Evolutionary conservation across 2,113 vertebrate species (phyloP), one percentile per base, ranked within the genome.

Genomic region (Phalacrocorax aristotelis): DNA sequence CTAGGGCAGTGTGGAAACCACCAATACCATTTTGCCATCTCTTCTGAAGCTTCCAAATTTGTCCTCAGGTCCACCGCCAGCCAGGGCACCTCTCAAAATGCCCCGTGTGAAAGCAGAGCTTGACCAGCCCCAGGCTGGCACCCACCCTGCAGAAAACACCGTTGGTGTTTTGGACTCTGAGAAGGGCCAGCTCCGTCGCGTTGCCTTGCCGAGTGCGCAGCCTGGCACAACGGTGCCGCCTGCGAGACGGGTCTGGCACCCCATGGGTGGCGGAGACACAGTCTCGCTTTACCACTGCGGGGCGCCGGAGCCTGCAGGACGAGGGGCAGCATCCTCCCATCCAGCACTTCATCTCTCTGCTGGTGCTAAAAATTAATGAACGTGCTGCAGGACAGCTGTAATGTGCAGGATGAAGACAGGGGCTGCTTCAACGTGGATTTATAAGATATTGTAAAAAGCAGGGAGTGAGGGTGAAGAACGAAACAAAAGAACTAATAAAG

Each of bases 321-420:
- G 10, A 25, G 25, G n/a, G 46, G 52, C 0, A 0, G 72, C 87
- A 38, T 58, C 55, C 57, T 68, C 76, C 27, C 8, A 1, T 32
- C 83, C 10, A 2, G 58, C 70, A 34, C 32, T 64, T 80, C 87
- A 49, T 66, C 57, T 70, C 87, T 72, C 49, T 1, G 2, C 40
- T 23, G 51, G 65, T 74, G 79, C 95, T 97, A 90, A 95, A 96
- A 96, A 91, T 95, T 95, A 97, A 95, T 57, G 94, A 96, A 95
- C 20, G 5, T 89, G 75, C 70, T 89, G 91, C 86, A 93, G 81
- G 92, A 87, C 90, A 89, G 79, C 86, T 89, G 71, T 76, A 90
- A 93, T 8, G n/a, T 57, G 92, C 58, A 4, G 72, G 90, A 86
- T 65, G 75, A 65, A 96, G 77, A 85, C 70, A 91, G 70, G 55